A percentile compares a stretch with the other conserved stretches of the same genome.
phyloP scores from a whole-genome alignment of 2,888 invertebrate genomes.

The Nemoura dubitans region DNA sequence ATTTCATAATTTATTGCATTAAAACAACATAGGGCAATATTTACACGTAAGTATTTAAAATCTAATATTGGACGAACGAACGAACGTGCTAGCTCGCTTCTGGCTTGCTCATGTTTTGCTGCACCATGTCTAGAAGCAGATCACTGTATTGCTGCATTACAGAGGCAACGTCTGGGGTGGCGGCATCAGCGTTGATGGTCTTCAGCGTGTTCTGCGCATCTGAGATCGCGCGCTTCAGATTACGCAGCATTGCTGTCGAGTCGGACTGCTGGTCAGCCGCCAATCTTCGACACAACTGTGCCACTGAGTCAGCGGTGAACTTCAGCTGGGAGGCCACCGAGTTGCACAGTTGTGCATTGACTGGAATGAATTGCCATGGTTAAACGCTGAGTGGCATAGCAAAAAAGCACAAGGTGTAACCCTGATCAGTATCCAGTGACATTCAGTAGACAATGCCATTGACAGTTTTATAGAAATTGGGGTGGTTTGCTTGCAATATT shows the following conservation, averaged over 20 bases:
- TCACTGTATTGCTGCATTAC: slow-evolving; percentile 73
- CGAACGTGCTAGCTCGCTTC: slow-evolving; percentile 19
- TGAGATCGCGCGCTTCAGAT: slow-evolving; percentile 57
- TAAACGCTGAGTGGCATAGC: neutral
- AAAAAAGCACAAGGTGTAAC: neutral
- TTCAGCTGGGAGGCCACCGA: slow-evolving; percentile 72
- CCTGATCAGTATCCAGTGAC: too few relatives aligned
- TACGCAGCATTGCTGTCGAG: slow-evolving; percentile 46
- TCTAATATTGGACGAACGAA: neutral
- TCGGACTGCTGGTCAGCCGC: slow-evolving; percentile 64
- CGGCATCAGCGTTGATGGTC: slow-evolving; percentile 24
- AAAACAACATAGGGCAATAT: neutral
- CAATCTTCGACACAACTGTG: slow-evolving; percentile 74
- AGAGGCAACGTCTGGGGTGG: slow-evolving; percentile 58
- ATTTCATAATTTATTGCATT: neutral
- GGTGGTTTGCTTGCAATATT: too few relatives aligned
- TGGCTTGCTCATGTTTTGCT: slow-evolving; percentile 64
- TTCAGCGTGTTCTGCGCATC: slow-evolving; percentile 60
- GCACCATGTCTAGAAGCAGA: slow-evolving; percentile 68
- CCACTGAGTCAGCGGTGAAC: slow-evolving; percentile 74
- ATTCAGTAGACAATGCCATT: too few relatives aligned
- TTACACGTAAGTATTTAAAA: neutral
- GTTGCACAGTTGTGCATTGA: slow-evolving; percentile 69
- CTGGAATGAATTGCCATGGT: slow-evolving; percentile 59
- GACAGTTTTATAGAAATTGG: too few relatives aligned